Evolutionary conservation across 2,797 vertebrate genomes (phyloP).

Genomic region (Danio albolineatus): DNA sequence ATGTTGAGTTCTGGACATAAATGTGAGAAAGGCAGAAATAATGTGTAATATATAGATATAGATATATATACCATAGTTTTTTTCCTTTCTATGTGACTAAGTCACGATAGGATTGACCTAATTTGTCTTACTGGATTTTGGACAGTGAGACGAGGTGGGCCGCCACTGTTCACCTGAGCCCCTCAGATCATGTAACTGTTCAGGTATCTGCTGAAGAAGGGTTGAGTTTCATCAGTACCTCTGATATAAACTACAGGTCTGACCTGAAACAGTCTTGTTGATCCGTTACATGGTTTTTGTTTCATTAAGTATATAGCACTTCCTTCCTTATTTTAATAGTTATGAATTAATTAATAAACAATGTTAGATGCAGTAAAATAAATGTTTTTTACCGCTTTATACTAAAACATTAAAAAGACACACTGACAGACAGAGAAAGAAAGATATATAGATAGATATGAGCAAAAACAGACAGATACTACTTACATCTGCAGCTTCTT

Average conservation of each 20-base stretch:
- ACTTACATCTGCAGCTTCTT: too few species aligned
- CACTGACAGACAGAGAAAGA: background rate
- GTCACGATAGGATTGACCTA: background rate
- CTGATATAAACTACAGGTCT: constrained; percentile 25
- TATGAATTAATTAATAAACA: background rate
- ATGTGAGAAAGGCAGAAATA: background rate
- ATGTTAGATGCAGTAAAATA: too few species aligned
- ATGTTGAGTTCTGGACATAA: constrained; percentile 1
- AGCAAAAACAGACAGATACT: background rate
- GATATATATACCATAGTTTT: too few species aligned
- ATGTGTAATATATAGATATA: background rate
- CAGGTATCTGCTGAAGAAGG: background rate
- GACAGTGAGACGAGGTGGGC: constrained; percentile 5
- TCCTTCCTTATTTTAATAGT: background rate
- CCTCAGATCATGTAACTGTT: constrained; percentile 39
- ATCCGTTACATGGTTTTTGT: background rate
- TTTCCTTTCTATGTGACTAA: too few species aligned
- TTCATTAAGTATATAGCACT: background rate
- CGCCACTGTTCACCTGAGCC: constrained; percentile 24
- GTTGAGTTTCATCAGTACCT: constrained; percentile 34
- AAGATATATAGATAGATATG: background rate
- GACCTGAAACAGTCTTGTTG: constrained; percentile 9
- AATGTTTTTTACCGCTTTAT: too few species aligned
- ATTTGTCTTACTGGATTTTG: background rate
- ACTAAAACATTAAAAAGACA: accelerated